These are phyloP conservation scores for Chaetodon trifasciatus DNA, from an alignment of 2,797 vertebrate genomes.

Conservation along the genomic window DNA sequence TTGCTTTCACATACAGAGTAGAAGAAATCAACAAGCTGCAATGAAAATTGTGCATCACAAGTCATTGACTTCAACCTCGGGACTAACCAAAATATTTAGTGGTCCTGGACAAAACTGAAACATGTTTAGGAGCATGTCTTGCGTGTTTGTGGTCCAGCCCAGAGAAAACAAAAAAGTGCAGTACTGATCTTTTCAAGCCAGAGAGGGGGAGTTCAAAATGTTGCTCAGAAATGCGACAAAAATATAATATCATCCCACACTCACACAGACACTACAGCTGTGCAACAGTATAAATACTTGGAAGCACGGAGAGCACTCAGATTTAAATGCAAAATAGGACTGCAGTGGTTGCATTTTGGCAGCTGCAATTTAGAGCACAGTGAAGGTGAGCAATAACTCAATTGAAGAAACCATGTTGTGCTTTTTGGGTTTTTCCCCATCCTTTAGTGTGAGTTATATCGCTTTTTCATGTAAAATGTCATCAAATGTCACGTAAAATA, in stretches of 20 bases:
- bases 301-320: not conserved
- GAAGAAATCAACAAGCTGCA: slow-evolving; percentile 45
- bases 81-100: slow-evolving; percentile 36
- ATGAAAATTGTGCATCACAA: slow-evolving; percentile 42
- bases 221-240: slow-evolving; percentile 13
- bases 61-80: slow-evolving; percentile 27
- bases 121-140: slow-evolving; percentile 36
- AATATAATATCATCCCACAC: slow-evolving; percentile 1
- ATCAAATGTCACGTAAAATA: no score
- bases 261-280: not conserved
- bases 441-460: no score
- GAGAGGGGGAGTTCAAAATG: slow-evolving; percentile 4
- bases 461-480: no score
- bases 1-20: slow-evolving; percentile 53
- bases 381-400: not conserved
- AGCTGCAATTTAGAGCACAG: slow-evolving; percentile 10
- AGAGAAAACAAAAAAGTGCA: slow-evolving; percentile 17
- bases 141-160: not conserved
- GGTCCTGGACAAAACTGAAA: slow-evolving; percentile 39
- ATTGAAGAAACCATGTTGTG: no score
- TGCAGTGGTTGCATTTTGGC: slow-evolving; percentile 37
- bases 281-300: not conserved
- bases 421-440: no score
- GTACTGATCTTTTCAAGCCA: slow-evolving; percentile 20
- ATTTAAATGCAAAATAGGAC: slow-evolving; percentile 39